Base-by-base conservation (phyloP, 1,140 invertebrate genomes). In the Phortica variegata region DNA sequence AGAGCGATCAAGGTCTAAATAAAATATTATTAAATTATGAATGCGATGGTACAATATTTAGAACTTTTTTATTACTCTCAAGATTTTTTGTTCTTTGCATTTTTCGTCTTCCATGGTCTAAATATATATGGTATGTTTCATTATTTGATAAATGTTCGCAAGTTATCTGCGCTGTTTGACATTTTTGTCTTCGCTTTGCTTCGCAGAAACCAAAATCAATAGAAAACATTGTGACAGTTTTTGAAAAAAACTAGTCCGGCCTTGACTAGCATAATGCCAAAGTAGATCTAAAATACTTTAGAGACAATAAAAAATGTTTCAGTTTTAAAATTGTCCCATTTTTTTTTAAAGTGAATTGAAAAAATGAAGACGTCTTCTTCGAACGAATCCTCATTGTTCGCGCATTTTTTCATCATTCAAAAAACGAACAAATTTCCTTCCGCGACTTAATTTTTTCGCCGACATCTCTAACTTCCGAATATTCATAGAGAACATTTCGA, bases 311-410 rank as follows among this genome's bases (percentile, higher is more conserved):
- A 68, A 53, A 26, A 45, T 68, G 63, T 54, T 61, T 66, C 49
- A 68, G 63, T 69, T 68, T 63, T 68, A 68, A 63, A 26, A 26
- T 26, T 26, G 23, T 26, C 23, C 5, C 23, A 26, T 68, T 68
- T 63, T 34, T 39, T 68, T 68, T 68, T 44, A 40, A 50, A 50
- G 17, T 17, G 26, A 45, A 36, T 31, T 32, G 42, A 68, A 66
- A 61, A 68, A 66, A 66, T 66, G 62, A 48, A 55, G 66, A 66
- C 61, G 29, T n/a, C n/a, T n/a, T n/a, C n/a, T 68, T 68, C 68
- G 57, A 62, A 20, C 57, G 63, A 69, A 68, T 40, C 34, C 20
- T 40, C 36, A 39, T 66, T 68, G 62, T 68, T 23, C 23, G 31
- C 52, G 47, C 49, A 68, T 66, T 68, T 63, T 66, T 54, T 60